A percentile compares a stretch with the other conserved stretches of the same genome.
phyloP scores from a whole-genome alignment of 2,113 vertebrate genomes.

The Cebus imitator region DNA sequence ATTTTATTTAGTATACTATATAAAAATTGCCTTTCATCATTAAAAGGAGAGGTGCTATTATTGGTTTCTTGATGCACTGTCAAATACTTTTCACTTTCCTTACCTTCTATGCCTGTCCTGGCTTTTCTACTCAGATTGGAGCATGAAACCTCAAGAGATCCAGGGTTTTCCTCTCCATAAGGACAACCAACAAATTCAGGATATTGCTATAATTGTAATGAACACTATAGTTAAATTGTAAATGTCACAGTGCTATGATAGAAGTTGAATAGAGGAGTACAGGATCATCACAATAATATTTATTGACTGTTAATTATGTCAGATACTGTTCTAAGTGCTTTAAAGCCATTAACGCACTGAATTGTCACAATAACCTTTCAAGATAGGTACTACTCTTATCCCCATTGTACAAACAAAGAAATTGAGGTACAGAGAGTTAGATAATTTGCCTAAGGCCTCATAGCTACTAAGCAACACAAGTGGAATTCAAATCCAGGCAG shows the following conservation, averaged over 20 bases:
- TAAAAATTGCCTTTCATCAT: conserved; percentile 61
- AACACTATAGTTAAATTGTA: background rate
- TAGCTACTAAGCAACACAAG: background rate
- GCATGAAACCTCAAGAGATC: background rate
- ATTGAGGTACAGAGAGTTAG: background rate
- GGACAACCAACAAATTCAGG: background rate
- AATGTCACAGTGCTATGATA: background rate
- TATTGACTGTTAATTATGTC: background rate
- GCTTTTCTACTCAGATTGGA: conserved; percentile 42
- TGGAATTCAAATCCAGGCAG: background rate
- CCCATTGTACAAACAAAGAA: background rate
- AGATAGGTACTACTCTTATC: background rate
- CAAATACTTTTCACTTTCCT: conserved; percentile 37
- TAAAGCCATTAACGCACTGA: background rate
- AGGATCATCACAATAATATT: background rate
- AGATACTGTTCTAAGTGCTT: background rate
- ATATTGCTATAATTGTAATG: background rate
- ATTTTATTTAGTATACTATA: conserved; percentile 54
- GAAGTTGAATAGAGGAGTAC: background rate
- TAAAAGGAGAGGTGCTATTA: background rate
- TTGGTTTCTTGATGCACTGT: conserved; percentile 8
- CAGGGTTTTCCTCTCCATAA: background rate
- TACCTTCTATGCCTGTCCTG: background rate
- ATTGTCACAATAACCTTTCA: background rate
- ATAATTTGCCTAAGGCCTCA: background rate